Percentiles rank a stretch among this genome's conserved stretches.
These are phyloP conservation scores for Leptothorax acervorum DNA, from an alignment of 2,888 invertebrate species.

Conservation along the genomic window DNA sequence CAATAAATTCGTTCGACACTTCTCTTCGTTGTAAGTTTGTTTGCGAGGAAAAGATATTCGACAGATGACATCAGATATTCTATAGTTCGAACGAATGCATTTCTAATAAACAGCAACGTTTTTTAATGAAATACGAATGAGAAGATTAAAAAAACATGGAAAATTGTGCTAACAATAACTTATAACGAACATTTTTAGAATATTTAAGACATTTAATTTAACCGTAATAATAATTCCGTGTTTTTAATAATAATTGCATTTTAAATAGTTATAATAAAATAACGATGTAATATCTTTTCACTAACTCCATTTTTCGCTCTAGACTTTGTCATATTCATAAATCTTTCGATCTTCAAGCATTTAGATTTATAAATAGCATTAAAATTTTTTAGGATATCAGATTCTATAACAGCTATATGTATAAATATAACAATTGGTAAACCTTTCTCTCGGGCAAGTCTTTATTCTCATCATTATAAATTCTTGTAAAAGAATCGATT, in stretches of 20 bases:
- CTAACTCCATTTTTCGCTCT: neutral
- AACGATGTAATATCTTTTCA: neutral
- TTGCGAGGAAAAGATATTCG: neutral
- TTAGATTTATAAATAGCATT: neutral
- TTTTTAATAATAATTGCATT: neutral
- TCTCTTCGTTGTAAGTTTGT: neutral
- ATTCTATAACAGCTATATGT: neutral
- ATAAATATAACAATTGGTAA: neutral
- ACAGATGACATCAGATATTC: neutral
- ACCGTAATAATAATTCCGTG: neutral
- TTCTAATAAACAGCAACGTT: neutral
- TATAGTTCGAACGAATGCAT: neutral
- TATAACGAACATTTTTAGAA: neutral
- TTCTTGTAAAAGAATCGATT: slow-evolving; percentile 5
- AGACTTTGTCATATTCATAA: neutral
- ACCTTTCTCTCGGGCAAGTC: neutral
- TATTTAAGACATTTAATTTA: neutral
- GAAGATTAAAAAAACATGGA: neutral
- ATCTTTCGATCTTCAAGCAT: neutral
- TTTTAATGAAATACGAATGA: neutral
- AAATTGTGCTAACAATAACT: neutral
- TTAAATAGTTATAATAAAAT: neutral
- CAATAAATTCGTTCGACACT: slow-evolving; percentile 26
- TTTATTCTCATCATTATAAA: neutral
- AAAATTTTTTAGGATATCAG: neutral